A percentile compares a stretch with the other conserved stretches of the same genome.
Conservation (phyloP, 2,888 invertebrate species). For the Melanophora roralis region DNA sequence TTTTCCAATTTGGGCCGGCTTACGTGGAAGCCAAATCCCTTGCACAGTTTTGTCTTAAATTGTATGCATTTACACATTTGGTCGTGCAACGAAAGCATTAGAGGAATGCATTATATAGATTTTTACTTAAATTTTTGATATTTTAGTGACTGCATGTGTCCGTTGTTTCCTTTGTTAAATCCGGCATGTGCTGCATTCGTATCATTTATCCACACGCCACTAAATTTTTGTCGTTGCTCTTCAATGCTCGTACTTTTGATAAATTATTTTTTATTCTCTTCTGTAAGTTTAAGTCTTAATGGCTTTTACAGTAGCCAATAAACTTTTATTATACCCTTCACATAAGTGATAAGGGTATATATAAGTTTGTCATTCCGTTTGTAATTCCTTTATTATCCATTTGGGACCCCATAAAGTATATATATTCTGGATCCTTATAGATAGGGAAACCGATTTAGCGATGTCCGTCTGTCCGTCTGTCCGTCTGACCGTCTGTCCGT, state of each 20-base stretch:
- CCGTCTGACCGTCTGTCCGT: too few relatives aligned
- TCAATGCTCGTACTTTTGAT: constrained; percentile 31
- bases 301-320: constrained; percentile 50
- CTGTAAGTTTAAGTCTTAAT: constrained; percentile 38
- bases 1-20: too few relatives aligned
- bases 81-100: constrained; percentile 9
- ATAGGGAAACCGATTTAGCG: too few relatives aligned
- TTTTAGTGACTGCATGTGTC: constrained; percentile 58
- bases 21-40: too few relatives aligned
- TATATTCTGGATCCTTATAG: too few relatives aligned
- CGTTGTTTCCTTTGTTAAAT: constrained; percentile 57
- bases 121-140: constrained; percentile 30
- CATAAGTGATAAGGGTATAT: too few relatives aligned
- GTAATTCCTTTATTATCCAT: too few relatives aligned
- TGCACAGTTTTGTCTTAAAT: too few relatives aligned
- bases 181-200: constrained; percentile 60
- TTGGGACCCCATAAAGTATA: too few relatives aligned
- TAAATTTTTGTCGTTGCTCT: constrained; percentile 60
- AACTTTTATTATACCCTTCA: too few relatives aligned
- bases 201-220: constrained; percentile 58
- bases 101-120: constrained; percentile 36
- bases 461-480: too few relatives aligned
- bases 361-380: too few relatives aligned
- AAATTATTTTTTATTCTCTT: neutral
- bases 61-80: neutral